phyloP scores from a whole-genome alignment of 2,888 invertebrate genomes.

The Torymus aiolomorphi region DNA sequence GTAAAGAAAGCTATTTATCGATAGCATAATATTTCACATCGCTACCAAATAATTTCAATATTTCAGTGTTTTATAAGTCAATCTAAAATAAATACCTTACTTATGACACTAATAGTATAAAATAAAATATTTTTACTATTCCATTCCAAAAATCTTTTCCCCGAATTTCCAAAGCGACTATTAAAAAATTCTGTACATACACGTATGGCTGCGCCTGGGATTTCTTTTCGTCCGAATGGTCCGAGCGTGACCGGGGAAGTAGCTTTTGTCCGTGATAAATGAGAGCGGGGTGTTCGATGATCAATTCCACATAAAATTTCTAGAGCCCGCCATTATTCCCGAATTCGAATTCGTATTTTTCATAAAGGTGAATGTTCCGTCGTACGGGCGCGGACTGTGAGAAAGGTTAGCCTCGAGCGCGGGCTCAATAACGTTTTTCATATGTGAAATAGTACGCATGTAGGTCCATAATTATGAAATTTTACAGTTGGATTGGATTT shows the following conservation, averaged over 20 bases:
- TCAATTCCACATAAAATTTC: conserved; percentile 33
- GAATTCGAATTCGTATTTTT: conserved; percentile 21
- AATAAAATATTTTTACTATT: no score
- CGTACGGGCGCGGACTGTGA: neutral
- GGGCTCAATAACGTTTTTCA: neutral
- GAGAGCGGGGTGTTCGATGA: conserved; percentile 6
- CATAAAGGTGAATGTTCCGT: neutral
- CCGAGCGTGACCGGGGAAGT: neutral
- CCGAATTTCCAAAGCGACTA: neutral
- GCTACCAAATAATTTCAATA: no score
- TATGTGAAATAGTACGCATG: neutral
- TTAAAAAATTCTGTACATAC: conserved; percentile 4
- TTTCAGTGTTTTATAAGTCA: no score
- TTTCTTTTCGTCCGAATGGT: neutral
- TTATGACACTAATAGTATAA: no score
- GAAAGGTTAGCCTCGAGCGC: neutral
- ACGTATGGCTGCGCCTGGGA: neutral
- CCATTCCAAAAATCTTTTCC: neutral
- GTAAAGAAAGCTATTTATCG: no score
- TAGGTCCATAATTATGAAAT: no score
- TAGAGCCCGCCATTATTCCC: neutral
- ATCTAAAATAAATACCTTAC: no score
- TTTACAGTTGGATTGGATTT: no score
- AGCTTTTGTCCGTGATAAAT: conserved; percentile 23
- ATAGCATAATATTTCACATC: no score